Evolutionary conservation across 2,113 vertebrate species (phyloP), one percentile per base, ranked within the genome.

Genomic region (Sorex araneus): DNA sequence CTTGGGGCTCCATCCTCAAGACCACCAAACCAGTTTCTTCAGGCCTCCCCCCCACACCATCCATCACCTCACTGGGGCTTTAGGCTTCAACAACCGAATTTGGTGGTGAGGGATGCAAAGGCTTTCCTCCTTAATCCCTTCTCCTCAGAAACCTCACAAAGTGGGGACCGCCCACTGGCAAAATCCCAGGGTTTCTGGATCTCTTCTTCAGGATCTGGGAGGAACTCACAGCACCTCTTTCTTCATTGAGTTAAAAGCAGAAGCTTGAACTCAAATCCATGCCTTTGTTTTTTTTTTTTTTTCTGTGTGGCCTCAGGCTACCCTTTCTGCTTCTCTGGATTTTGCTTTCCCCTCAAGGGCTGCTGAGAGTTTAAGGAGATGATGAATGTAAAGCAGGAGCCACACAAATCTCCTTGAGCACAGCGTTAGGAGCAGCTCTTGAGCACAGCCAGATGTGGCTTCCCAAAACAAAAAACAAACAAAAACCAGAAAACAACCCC

Each of bases 361-460:
- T 70, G 69, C 50, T 82, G 71, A 75, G 25, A 30, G 40, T 76
- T 60, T 76, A 40, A 80, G 34, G 30, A 82, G 45, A 81, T 27
- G 28, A 27, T 3, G 16, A 76, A 43, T 43, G 15, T 43, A 27
- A 71, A 91, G 30, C 28, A 32, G 2, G 10, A 3, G 32, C 12
- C 21, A 15, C 10, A 50, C 57, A 60, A 21, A 60, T 60, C 8
- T 40, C 57, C 6, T 7, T 60, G 57, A 60, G 57, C 8, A 23
- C 18, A 60, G 57, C 23, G 47, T 9, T 50, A 50, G 47, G 47
- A 50, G 8, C 6, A 60, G 57, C 21, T 19, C 57, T 60, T 19
- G 57, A 23, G 18, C 57, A 60, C 57, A 60, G 57, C 21, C 57
- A 60, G 18, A 19, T 60, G 57, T 60, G 57, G 57, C 21, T 60